Conservation (phyloP, 2,113 vertebrate genomes). For the Dissostichus mawsoni region DNA sequence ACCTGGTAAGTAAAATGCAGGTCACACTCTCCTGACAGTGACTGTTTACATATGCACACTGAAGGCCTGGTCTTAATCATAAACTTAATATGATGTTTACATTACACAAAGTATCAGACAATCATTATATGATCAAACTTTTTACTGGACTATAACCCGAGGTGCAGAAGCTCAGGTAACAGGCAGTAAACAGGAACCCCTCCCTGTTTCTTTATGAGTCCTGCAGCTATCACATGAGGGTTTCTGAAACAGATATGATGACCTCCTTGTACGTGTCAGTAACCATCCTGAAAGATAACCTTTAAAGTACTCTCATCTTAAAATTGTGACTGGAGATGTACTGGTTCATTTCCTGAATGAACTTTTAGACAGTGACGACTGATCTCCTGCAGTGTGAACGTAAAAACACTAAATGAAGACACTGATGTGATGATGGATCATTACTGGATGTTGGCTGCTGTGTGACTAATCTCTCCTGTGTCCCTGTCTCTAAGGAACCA, state of each 20-base stretch:
- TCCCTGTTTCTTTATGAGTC: not conserved
- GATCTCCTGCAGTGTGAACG: not conserved
- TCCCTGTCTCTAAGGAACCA: constrained; percentile 38
- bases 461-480: not conserved
- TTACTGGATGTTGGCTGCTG: too few relatives aligned
- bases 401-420: not conserved
- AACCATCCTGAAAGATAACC: not conserved
- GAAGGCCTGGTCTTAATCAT: not conserved
- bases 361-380: too few relatives aligned
- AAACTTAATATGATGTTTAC: too few relatives aligned
- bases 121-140: too few relatives aligned
- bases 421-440: not conserved
- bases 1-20: not conserved
- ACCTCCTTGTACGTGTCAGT: not conserved
- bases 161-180: not conserved
- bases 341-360: too few relatives aligned
- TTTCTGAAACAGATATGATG: not conserved
- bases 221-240: too few relatives aligned
- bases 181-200: not conserved
- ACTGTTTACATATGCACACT: not conserved
- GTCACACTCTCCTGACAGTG: not conserved
- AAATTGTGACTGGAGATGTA: too few relatives aligned
- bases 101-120: too few relatives aligned
- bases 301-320: too few relatives aligned
- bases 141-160: too few relatives aligned